Conservation (phyloP, 2,888 invertebrate species). For the Cylindroiulus punctatus region DNA sequence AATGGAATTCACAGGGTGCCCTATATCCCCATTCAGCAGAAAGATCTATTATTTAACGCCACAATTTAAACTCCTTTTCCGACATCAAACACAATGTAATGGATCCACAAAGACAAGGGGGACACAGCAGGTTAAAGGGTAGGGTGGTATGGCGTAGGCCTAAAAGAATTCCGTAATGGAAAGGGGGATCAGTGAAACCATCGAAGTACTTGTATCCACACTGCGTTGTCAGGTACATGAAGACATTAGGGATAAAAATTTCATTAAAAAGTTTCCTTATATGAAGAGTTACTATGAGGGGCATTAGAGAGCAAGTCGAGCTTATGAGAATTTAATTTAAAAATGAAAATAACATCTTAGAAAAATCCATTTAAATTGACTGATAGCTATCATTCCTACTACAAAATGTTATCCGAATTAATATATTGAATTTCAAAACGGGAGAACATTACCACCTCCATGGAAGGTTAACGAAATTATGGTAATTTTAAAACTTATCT, state of each 20-base stretch:
- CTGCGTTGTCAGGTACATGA: not conserved
- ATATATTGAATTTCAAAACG: too few species aligned
- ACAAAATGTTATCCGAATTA: too few species aligned
- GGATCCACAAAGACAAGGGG: not conserved
- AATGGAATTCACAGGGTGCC: not conserved
- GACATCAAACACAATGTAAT: conserved; percentile 5
- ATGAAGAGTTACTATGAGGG: too few species aligned
- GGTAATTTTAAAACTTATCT: too few species aligned
- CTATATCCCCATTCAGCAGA: not conserved
- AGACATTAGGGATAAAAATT: not conserved
- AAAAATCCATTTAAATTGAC: too few species aligned
- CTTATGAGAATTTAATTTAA: too few species aligned
- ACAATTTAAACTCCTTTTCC: conserved; percentile 3
- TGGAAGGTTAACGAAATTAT: too few species aligned
- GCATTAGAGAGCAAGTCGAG: not conserved
- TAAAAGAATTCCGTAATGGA: not conserved
- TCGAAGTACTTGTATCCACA: not conserved
- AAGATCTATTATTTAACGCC: not conserved
- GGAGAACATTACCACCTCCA: too few species aligned
- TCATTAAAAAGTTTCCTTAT: too few species aligned
- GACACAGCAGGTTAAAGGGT: not conserved
- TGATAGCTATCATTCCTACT: too few species aligned
- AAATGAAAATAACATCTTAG: too few species aligned
- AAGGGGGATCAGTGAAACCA: not conserved
- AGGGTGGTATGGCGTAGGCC: not conserved